phyloP scores from a whole-genome alignment of 2,113 vertebrate species.

The Leptobrachium ailaonicum region DNA sequence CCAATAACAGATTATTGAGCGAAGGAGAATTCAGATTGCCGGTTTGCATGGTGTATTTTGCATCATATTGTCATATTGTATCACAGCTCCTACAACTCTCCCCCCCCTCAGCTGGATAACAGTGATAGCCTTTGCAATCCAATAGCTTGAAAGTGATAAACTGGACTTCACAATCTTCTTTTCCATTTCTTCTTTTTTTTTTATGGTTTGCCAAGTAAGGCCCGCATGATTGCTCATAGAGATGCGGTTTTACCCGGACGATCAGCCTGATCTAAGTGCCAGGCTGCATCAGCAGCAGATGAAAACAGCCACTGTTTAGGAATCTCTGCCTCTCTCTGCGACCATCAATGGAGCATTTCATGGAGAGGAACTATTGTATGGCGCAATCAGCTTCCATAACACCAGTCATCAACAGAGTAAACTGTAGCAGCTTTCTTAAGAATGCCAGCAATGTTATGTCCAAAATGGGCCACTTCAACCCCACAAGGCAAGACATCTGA shows the following conservation, averaged over 20 bases:
- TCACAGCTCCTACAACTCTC: too few species aligned
- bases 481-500: slow-evolving; percentile 4
- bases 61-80: too few species aligned
- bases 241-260: slow-evolving; percentile 48
- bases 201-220: too few species aligned
- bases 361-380: slow-evolving; percentile 68
- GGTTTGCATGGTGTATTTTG: too few species aligned
- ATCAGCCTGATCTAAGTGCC: slow-evolving; percentile 70
- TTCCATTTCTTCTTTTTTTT: too few species aligned
- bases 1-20: too few species aligned
- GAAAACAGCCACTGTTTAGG: slow-evolving; percentile 71
- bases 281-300: slow-evolving; percentile 72
- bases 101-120: too few species aligned
- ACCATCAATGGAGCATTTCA: slow-evolving; percentile 66
- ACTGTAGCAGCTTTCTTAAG: slow-evolving; percentile 49
- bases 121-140: too few species aligned
- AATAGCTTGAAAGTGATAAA: too few species aligned
- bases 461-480: slow-evolving; percentile 25
- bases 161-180: too few species aligned
- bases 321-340: slow-evolving; percentile 61
- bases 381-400: slow-evolving; percentile 55
- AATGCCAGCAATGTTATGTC: slow-evolving; percentile 51
- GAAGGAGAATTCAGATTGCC: too few species aligned
- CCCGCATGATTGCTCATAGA: too few species aligned
- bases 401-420: slow-evolving; percentile 67